Evolutionary conservation across 2,888 invertebrate genomes (phyloP), one percentile per base, ranked within the genome.

Genomic region (Scaptomyza caliginosa): DNA sequence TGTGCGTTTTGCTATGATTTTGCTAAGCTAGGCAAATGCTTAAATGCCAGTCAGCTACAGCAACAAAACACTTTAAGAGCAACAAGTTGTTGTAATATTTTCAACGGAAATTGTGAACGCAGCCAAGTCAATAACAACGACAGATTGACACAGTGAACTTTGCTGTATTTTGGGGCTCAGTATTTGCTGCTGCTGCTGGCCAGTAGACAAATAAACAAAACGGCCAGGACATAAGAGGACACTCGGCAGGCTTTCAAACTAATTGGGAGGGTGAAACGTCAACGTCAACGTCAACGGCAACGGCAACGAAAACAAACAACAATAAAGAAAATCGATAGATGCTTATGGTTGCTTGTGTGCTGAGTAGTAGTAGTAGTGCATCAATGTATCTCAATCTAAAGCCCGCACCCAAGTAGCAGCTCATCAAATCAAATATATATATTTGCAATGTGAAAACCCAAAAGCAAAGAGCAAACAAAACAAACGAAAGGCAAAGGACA

Each of bases 401-500:
- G 50, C 74, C 65, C 60, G 62, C 56, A 60, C 64, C 52, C 51
- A 38, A 57, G 49, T 21, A 49, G 21, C 11, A 23, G 68, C 55
- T 54, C 51, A 67, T 58, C 67, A 79, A 85, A 80, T 85, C 82
- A 85, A 83, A 83, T 77, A 85, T 70, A 66, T 11, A 52, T 85
- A 70, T 82, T 82, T 85, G 77, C 77, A 36, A 58, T 68, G 63
- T 40, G 54, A 63, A 71, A 73, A 60, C 52, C 52, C 70, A 50
- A 66, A 71, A 54, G 70, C 74, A 66, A 77, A 71, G 30, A n/a
- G 65, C 67, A 76, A 71, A 74, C 65, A 74, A n/a, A n/a, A 32
- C 52, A 46, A 39, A 38, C 36, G 32, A 19, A 46, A 59, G 16
- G 21, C 13, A 13, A 24, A 55, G 70, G 52, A 43, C 43, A 19